These are phyloP conservation scores for Grus americana DNA, from an alignment of 2,113 vertebrate genomes.

Conservation along the genomic window DNA sequence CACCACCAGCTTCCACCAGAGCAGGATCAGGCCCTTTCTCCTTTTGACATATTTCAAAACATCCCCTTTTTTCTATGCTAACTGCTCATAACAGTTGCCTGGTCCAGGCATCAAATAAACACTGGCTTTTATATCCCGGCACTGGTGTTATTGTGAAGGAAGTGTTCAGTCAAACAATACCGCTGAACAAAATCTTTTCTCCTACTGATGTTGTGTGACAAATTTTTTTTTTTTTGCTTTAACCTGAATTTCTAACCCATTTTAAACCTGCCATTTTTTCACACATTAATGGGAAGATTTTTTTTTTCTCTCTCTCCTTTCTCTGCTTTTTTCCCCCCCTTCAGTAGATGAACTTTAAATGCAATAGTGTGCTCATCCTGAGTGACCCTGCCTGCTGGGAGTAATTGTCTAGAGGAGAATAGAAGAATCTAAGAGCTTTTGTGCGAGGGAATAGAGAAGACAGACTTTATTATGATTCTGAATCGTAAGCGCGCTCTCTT, in stretches of 20 bases:
- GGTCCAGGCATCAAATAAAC: not conserved
- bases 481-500: conserved; percentile 17
- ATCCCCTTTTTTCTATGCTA: not conserved
- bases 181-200: not conserved
- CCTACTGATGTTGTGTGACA: not conserved
- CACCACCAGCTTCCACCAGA: not conserved
- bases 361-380: conserved; percentile 58
- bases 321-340: conserved; percentile 3
- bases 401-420: conserved; percentile 74
- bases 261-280: conserved; percentile 52
- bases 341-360: conserved; percentile 69
- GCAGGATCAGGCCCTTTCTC: conserved; percentile 7
- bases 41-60: not conserved
- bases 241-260: conserved; percentile 66
- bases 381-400: conserved; percentile 72
- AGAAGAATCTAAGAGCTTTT: conserved; percentile 71
- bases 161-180: conserved; percentile 32
- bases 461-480: conserved; percentile 72
- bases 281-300: conserved; percentile 25
- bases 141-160: not conserved
- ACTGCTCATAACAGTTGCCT: not conserved
- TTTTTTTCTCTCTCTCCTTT: conserved; percentile 9
- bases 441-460: conserved; percentile 70
- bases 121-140: not conserved
- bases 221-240: not conserved